Percentiles rank a stretch among this genome's conserved stretches.
These are phyloP conservation scores for Marasmarcha lunaedactyla DNA, from an alignment of 2,888 invertebrate genomes.

Conservation along the genomic window DNA sequence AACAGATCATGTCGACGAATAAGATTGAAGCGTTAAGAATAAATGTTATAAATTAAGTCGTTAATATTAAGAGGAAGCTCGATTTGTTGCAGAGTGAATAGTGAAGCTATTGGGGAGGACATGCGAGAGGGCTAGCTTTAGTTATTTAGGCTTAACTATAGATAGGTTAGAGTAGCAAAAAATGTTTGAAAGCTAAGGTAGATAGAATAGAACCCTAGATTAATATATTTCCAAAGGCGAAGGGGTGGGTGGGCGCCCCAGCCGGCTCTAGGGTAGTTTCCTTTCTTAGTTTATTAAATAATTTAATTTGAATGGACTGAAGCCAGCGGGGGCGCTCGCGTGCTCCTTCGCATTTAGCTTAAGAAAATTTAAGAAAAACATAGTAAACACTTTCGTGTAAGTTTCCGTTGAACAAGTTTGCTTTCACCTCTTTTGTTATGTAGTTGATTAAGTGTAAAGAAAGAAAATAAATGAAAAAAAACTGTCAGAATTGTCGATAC, in stretches of 20 bases:
- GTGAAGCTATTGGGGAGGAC: constrained; percentile 43
- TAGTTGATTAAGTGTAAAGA: constrained; percentile 67
- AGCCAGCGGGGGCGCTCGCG: constrained; percentile 36
- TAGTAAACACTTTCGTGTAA: constrained; percentile 62
- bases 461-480: constrained; percentile 61
- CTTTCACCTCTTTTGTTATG: constrained; percentile 69
- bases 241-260: constrained; percentile 31
- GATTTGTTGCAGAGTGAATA: constrained; percentile 44
- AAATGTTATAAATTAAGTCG: constrained; percentile 62
- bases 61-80: constrained; percentile 55
- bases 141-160: constrained; percentile 56
- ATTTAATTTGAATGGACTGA: constrained; percentile 69
- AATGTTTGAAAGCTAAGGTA: constrained; percentile 66
- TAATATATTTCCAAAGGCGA: constrained; percentile 42
- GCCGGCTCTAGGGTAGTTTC: constrained; percentile 60
- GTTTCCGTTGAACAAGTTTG: constrained; percentile 65
- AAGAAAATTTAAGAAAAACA: constrained; percentile 37
- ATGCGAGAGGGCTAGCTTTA: constrained; percentile 53
- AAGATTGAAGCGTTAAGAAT: constrained; percentile 52
- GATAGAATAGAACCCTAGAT: constrained; percentile 58
- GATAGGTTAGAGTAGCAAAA: constrained; percentile 65
- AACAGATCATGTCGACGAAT: constrained; percentile 51
- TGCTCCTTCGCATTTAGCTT: constrained; percentile 25
- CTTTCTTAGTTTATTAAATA: constrained; percentile 68
- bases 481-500: constrained; percentile 54